Evolutionary conservation across 2,113 vertebrate species (phyloP).

Genomic region (Cyprinodon brontotheroides): DNA sequence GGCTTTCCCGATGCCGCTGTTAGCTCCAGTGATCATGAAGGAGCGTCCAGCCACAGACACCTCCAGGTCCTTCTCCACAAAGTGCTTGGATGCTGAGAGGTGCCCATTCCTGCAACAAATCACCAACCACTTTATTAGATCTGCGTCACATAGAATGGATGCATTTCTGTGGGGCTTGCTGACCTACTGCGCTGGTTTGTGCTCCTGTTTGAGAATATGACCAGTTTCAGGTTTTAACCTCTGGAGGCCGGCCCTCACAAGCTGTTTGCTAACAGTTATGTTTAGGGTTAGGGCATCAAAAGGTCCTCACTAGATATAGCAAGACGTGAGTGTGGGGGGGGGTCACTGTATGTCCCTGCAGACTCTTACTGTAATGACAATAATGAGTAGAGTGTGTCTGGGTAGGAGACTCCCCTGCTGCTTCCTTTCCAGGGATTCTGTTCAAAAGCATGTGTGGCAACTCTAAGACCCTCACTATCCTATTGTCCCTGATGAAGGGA

Average conservation of each 20-base stretch:
- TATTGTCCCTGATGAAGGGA: conserved; percentile 68
- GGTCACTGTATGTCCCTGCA: conserved; percentile 40
- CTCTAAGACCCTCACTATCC: too few species aligned
- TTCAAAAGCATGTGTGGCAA: conserved; percentile 21
- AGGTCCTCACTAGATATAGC: too few species aligned
- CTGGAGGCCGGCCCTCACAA: too few species aligned
- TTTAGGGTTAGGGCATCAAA: too few species aligned
- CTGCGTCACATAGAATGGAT: background rate
- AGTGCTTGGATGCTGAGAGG: conserved; percentile 76
- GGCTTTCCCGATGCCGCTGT: conserved; percentile 82
- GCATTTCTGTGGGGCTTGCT: too few species aligned
- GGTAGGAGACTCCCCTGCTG: conserved; percentile 10
- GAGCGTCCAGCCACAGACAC: conserved; percentile 77
- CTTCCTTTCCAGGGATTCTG: conserved; percentile 15
- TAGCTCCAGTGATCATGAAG: conserved; percentile 84
- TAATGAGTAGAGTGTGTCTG: conserved; percentile 62
- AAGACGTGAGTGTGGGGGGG: background rate
- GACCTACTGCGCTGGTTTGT: too few species aligned
- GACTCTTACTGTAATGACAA: conserved; percentile 60
- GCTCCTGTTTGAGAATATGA: too few species aligned
- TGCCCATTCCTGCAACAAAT: conserved; percentile 71
- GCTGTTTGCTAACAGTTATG: too few species aligned
- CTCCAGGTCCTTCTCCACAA: conserved; percentile 83
- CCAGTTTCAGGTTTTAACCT: too few species aligned
- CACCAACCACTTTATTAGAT: background rate